These are phyloP conservation scores for Himalopsyche kuldschensis DNA, from an alignment of 2,888 invertebrate genomes.

Conservation along the genomic window DNA sequence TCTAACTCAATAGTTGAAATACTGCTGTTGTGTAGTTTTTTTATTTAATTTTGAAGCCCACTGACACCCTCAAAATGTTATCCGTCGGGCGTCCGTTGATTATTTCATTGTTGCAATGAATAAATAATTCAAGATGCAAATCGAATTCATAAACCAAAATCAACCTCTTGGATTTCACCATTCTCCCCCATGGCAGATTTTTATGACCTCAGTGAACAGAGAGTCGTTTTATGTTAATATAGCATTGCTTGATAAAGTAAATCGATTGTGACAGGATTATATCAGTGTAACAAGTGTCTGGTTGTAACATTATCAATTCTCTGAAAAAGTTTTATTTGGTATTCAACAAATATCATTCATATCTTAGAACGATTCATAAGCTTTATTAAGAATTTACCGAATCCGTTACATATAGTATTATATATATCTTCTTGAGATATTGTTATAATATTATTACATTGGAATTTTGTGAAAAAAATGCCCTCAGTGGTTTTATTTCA, in stretches of 20 bases:
- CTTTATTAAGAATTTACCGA: no score
- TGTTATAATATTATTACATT: no score
- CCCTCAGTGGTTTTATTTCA: no score
- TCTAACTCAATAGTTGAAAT: no score
- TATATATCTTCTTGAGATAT: no score
- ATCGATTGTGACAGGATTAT: neutral
- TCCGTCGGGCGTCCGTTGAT: constrained; percentile 19
- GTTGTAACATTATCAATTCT: neutral
- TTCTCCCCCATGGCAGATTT: neutral
- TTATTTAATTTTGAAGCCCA: neutral
- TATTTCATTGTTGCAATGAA: constrained; percentile 39
- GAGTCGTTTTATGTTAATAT: neutral
- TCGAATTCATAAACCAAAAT: constrained; percentile 27
- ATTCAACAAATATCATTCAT: neutral
- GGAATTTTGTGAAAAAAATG: no score
- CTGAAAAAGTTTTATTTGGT: neutral
- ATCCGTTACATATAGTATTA: no score
- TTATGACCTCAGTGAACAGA: neutral
- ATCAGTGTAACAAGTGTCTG: neutral
- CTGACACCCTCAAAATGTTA: neutral
- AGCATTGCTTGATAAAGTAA: neutral
- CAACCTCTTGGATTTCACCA: neutral
- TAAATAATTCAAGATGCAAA: constrained; percentile 38
- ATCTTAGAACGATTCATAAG: no score
- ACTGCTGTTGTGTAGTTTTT: no score